These are phyloP conservation scores for Troglohyphantes excavatus DNA, from an alignment of 2,888 invertebrate species.

Conservation along the genomic window DNA sequence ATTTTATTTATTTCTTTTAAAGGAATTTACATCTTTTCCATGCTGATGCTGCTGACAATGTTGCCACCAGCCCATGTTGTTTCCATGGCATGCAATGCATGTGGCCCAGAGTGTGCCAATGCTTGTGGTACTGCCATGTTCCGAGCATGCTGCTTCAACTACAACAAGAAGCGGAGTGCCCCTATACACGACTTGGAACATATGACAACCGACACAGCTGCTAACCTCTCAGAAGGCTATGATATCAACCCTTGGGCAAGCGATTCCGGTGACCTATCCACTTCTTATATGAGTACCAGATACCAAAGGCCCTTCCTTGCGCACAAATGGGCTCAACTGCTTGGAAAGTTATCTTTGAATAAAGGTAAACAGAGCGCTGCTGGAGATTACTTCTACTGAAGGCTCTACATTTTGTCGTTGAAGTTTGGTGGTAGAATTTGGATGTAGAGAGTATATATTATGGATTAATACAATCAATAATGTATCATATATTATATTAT, in stretches of 20 bases:
- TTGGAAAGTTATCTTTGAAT: conserved; percentile 15
- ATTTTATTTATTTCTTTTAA: not conserved
- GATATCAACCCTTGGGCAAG: conserved; percentile 1
- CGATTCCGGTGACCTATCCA: not conserved
- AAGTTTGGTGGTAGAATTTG: not conserved
- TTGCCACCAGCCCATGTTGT: conserved; percentile 69
- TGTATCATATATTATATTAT: not conserved
- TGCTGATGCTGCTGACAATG: conserved; percentile 71
- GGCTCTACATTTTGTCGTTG: conserved; percentile 12
- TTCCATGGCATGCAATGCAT: conserved; percentile 75
- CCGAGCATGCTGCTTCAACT: conserved; percentile 89
- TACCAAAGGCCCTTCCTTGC: conserved; percentile 8
- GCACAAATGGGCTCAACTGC: conserved; percentile 30
- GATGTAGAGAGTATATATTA: not conserved
- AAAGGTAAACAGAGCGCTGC: conserved; percentile 5
- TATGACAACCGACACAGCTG: conserved; percentile 5
- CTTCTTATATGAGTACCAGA: not conserved
- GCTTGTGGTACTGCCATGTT: conserved; percentile 88
- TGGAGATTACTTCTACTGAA: conserved; percentile 1
- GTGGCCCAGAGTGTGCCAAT: conserved; percentile 80
- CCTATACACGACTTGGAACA: conserved; percentile 31
- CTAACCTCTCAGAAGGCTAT: conserved; percentile 53
- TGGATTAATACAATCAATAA: not conserved
- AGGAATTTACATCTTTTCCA: conserved; percentile 57
- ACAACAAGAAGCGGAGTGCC: conserved; percentile 85